A percentile compares a stretch with the other conserved stretches of the same genome.
phyloP scores from a whole-genome alignment of 2,113 vertebrate species.

The Anarhynchus alexandrinus region DNA sequence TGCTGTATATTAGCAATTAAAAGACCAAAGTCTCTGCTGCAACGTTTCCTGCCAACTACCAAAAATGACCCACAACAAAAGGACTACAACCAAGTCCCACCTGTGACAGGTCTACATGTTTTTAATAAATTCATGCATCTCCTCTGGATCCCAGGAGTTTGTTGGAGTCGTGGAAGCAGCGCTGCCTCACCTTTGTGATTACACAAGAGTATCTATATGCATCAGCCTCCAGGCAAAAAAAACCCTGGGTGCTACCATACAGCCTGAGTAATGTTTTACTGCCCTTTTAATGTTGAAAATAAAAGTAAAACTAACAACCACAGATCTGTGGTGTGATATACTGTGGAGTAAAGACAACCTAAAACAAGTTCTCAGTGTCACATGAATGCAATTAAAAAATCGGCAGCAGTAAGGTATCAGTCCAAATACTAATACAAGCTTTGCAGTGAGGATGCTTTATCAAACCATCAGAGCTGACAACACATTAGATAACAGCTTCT shows the following conservation, averaged over 20 bases:
- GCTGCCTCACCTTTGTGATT: background rate
- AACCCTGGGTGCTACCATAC: background rate
- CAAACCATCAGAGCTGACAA: background rate
- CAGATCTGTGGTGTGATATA: background rate
- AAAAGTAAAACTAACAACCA: constrained; percentile 44
- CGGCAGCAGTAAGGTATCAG: background rate
- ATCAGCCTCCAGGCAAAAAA: background rate
- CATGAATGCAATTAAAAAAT: background rate
- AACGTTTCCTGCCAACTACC: background rate
- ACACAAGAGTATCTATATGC: background rate
- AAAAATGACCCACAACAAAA: background rate
- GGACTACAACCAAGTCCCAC: background rate
- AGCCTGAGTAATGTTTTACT: background rate
- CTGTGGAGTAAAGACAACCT: background rate
- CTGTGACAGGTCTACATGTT: background rate
- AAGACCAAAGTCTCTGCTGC: background rate
- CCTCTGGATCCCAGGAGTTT: background rate
- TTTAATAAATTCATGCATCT: background rate
- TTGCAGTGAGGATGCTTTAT: background rate
- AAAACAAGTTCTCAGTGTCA: background rate
- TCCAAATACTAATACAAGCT: background rate
- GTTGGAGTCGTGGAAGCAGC: background rate
- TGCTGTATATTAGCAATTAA: background rate
- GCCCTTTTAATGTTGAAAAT: constrained; percentile 1
- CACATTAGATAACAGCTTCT: background rate